phyloP scores from a whole-genome alignment of 2,113 vertebrate species.

The Channa maculata region DNA sequence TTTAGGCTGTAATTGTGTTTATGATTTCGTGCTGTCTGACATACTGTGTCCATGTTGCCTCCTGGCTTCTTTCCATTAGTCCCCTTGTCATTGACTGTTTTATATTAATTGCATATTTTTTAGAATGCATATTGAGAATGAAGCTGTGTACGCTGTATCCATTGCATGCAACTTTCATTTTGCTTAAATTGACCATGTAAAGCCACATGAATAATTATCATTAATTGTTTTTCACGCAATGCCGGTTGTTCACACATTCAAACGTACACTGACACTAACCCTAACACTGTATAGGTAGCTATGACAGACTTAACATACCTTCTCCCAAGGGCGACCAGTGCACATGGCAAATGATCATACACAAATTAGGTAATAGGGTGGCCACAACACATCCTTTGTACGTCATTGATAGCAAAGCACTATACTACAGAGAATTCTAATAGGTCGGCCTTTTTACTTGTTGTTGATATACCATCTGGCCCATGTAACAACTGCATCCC shows the following conservation, averaged over 20 bases:
- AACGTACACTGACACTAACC: slow-evolving; percentile 2
- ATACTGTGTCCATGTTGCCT: neutral
- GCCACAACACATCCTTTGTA: slow-evolving; percentile 61
- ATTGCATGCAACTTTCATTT: neutral
- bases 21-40: slow-evolving; percentile 38
- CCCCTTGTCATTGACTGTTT: slow-evolving; percentile 1
- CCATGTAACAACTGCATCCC: slow-evolving; percentile 68
- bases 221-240: neutral
- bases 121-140: neutral
- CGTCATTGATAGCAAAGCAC: slow-evolving; percentile 67
- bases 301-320: slow-evolving; percentile 35
- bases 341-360: slow-evolving; percentile 65
- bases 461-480: slow-evolving; percentile 79
- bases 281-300: slow-evolving; percentile 1
- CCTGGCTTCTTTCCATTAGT: neutral
- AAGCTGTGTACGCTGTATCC: neutral
- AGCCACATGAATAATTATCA: too few relatives aligned
- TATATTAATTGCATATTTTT: neutral
- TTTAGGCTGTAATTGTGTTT: slow-evolving; percentile 53
- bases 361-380: slow-evolving; percentile 76
- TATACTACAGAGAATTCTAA: slow-evolving; percentile 71
- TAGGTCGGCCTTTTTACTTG: slow-evolving; percentile 64
- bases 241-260: slow-evolving; percentile 13
- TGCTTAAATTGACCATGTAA: too few relatives aligned
- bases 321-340: slow-evolving; percentile 46